phyloP scores from a whole-genome alignment of 2,113 vertebrate species.

The Guaruba guarouba region DNA sequence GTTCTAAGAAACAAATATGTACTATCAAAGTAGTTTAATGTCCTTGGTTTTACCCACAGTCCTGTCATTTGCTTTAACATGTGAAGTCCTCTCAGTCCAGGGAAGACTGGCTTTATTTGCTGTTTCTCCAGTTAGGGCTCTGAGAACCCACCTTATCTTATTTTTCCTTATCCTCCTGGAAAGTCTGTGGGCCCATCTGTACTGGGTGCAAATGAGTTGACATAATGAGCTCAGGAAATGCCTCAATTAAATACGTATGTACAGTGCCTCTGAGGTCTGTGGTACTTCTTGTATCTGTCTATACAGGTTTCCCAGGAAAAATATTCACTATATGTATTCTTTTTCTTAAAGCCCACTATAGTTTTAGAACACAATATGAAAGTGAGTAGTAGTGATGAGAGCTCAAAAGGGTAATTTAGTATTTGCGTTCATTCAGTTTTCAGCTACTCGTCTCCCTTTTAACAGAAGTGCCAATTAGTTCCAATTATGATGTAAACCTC shows the following conservation, averaged over 20 bases:
- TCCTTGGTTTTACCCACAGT: neutral
- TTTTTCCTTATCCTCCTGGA: neutral
- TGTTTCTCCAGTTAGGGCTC: neutral
- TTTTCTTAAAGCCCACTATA: neutral
- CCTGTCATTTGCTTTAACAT: neutral
- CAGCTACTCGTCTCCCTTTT: neutral
- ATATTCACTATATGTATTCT: neutral
- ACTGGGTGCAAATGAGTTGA: neutral
- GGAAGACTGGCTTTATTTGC: neutral
- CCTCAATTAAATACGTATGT: neutral
- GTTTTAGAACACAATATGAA: neutral
- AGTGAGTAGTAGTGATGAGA: neutral
- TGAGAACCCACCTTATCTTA: neutral
- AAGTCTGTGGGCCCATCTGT: neutral
- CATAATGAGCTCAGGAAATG: neutral
- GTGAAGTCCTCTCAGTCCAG: neutral
- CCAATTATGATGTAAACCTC: neutral
- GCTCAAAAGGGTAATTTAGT: constrained; percentile 3
- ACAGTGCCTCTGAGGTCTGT: neutral
- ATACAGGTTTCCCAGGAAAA: neutral
- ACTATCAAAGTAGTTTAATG: neutral
- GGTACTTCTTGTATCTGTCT: neutral
- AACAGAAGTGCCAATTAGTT: constrained; percentile 1
- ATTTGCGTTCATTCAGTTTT: neutral
- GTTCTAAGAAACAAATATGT: neutral